phyloP scores from a whole-genome alignment of 2,888 invertebrate species.

The Hypolimnas misippus region DNA sequence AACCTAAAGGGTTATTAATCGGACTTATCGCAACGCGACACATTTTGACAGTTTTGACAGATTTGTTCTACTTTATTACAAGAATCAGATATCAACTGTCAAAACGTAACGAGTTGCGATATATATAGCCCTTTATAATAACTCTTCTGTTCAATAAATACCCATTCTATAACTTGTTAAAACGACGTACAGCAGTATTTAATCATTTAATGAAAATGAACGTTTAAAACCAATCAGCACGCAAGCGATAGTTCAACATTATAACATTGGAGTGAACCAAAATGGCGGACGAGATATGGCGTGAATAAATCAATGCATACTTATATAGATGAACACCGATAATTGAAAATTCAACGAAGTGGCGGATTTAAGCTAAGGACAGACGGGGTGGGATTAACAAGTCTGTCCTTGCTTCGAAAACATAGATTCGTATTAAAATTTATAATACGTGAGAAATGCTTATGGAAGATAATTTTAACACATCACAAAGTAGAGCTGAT shows the following conservation, averaged over 20 bases:
- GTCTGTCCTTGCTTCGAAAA: slow-evolving; percentile 22
- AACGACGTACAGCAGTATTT: neutral
- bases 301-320: slow-evolving; percentile 54
- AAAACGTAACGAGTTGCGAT: too few relatives aligned
- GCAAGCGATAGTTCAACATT: neutral
- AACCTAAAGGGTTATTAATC: too few relatives aligned
- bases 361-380: slow-evolving; percentile 51
- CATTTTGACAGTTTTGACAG: too few relatives aligned
- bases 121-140: too few relatives aligned
- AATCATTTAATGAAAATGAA: neutral
- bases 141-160: neutral
- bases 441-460: slow-evolving; percentile 1
- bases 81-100: too few relatives aligned
- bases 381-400: slow-evolving; percentile 42
- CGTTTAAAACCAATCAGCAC: neutral
- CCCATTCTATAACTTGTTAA: neutral
- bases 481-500: too few relatives aligned
- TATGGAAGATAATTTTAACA: neutral
- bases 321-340: slow-evolving; percentile 57
- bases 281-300: slow-evolving; percentile 41
- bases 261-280: slow-evolving; percentile 36
- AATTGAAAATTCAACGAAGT: slow-evolving; percentile 61
- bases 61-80: too few relatives aligned
- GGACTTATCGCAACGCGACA: too few relatives aligned
- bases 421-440: slow-evolving; percentile 10